phyloP scores from a whole-genome alignment of 2,888 invertebrate species.

The Darwinula stevensoni region DNA sequence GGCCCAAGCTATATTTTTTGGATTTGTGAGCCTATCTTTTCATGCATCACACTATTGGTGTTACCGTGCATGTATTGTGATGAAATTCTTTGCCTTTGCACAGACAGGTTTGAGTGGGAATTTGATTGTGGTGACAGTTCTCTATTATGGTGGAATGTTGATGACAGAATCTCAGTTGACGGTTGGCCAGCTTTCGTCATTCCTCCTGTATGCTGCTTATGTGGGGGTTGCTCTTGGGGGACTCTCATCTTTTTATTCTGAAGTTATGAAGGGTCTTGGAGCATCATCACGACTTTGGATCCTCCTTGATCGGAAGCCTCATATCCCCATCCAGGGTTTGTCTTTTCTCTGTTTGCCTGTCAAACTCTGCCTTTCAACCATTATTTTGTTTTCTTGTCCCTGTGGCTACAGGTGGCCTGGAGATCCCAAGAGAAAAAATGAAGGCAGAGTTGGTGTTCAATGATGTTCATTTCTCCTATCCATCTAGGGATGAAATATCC shows the following conservation, averaged over 20 bases:
- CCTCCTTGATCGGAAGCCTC: conserved; percentile 45
- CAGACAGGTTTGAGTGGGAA: conserved; percentile 64
- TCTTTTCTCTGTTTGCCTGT: conserved; percentile 9
- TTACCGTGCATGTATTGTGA: too few relatives aligned
- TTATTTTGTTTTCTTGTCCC: conserved; percentile 16
- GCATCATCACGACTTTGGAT: conserved; percentile 70
- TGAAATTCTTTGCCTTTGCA: conserved; percentile 3
- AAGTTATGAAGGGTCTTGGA: conserved; percentile 72
- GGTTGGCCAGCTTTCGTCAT: conserved; percentile 57
- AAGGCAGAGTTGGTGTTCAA: conserved; percentile 44
- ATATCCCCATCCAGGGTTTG: conserved; percentile 36
- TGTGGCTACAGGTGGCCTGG: conserved; percentile 31
- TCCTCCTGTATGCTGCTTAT: conserved; percentile 75
- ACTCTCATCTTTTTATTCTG: conserved; percentile 61
- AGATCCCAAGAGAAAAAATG: conserved; percentile 23
- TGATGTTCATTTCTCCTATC: conserved; percentile 40
- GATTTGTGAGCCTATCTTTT: conserved; percentile 35
- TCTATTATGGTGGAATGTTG: conserved; percentile 73
- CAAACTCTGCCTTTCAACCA: conserved; percentile 5
- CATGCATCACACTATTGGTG: conserved; percentile 1
- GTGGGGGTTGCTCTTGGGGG: conserved; percentile 70
- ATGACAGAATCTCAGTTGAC: conserved; percentile 35
- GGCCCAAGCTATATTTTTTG: conserved; percentile 67
- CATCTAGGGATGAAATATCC: conserved; percentile 24
- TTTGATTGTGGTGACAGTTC: conserved; percentile 54